Base-by-base conservation (phyloP, 2,888 invertebrate genomes). In the Esperia sulphurella region DNA sequence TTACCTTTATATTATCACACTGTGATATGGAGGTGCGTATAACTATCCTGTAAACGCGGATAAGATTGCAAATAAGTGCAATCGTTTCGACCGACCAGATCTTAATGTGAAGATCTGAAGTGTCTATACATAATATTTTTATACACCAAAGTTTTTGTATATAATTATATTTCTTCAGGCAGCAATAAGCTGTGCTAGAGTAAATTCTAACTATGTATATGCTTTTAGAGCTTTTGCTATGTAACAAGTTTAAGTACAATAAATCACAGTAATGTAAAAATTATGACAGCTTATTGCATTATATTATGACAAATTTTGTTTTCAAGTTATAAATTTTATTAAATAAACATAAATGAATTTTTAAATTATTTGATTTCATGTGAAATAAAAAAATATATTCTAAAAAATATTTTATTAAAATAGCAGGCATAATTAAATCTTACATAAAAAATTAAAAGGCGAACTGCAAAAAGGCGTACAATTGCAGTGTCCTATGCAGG, bases 51-150 rank as follows among this genome's bases (percentile, higher is more conserved):
- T 88, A 89, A 84, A 83, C 79, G 75, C 80, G 71, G 73, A 75
- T 53, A 83, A 83, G 88, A 83, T 87, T 87, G 79, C 79, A 75
- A 66, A 63, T 67, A 71, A 71, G 54, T 77, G 83, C 71, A 83
- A 86, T 88, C 86, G 83, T 84, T 87, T 82, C 89, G 89, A 89
- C 83, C 89, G 89, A 89, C 89, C 89, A 88, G 89, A 81, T 85
- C 88, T 87, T 76, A 53, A 56, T 63, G 53, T 65, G 48, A 74
- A 85, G 89, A 76, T 85, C 84, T 89, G 89, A 89, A 82, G 80
- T 75, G 83, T 83, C 81, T 47, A 78, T 79, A 80, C 70, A 79
- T 82, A n/a, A n/a, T n/a, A 83, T 79, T 83, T 82, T 83, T 82
- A 75, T 82, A 83, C 79, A 84, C 75, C 81, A 85, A 81, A 80